Evolutionary conservation across 2,797 vertebrate genomes (phyloP), one percentile per base, ranked within the genome.

Genomic region (Parotocinclus haroldoi): DNA sequence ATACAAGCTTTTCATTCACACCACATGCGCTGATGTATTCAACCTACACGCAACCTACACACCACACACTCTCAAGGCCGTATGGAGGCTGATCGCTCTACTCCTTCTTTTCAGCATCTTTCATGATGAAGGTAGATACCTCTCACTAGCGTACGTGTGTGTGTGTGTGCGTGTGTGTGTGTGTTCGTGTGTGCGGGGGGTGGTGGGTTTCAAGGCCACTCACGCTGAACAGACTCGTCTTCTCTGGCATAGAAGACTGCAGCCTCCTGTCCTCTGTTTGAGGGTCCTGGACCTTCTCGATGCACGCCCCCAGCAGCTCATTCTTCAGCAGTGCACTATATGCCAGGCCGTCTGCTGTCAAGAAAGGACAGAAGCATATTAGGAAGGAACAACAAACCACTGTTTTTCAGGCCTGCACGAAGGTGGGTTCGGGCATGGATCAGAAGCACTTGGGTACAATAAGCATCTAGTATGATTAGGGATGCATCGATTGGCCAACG

Each of bases 311-410:
- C 7, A 99, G 78, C 59, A 99, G 89, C 73, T 99, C 97, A 0
- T 99, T 99, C 85, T 98, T 99, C 70, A 99, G 88, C 77, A 99
- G 83, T 13, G 96, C 97, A 0, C 95, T 96, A 79, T 99, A 99
- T 36, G 96, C 96, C 59, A 98, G 91, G 44, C 96, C 96, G 38
- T 99, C 97, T 85, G 89, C 63, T 81, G 27, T 48, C 13, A 7
- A 8, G 13, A 12, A 45, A 7, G 42, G 44, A 37, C 85, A 90
- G 85, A 77, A 11, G 12, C 45, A 13, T n/a, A 46, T 46, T 46
- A 46, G 45, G 10, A 46, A 46, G 12, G 11, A 44, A 12, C 11
- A 46, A 46, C 45, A 46, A 46, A 46, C n/a, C 13, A 46, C 45
- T 27, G n/a, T n/a, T n/a, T n/a, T n/a, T n/a, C n/a, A n/a, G n/a